phyloP scores from a whole-genome alignment of 2,888 invertebrate genomes.

The Macrophya alboannulata region DNA sequence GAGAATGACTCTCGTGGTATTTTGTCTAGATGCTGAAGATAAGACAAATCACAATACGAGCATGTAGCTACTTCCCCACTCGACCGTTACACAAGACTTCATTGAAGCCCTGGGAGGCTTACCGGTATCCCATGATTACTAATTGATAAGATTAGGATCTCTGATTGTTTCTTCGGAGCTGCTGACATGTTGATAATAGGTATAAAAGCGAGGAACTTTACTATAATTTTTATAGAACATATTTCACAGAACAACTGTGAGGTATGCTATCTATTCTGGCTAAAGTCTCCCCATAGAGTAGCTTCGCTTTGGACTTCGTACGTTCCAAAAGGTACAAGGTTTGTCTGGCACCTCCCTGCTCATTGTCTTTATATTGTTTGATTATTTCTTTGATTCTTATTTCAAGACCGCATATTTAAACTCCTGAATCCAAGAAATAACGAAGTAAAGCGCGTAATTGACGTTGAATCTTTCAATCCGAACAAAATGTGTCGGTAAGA shows the following conservation, averaged over 20 bases:
- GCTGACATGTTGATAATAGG: too few species aligned
- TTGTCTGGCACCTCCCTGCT: background rate
- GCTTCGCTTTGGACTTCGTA: background rate
- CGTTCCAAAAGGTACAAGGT: background rate
- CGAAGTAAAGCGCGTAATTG: too few species aligned
- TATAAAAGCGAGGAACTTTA: background rate
- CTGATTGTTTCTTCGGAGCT: background rate
- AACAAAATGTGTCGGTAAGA: background rate
- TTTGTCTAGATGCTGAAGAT: background rate
- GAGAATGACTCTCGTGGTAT: background rate
- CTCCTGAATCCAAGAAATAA: too few species aligned
- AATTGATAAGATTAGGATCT: background rate
- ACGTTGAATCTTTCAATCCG: too few species aligned
- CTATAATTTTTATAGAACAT: background rate
- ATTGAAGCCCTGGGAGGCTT: too few species aligned
- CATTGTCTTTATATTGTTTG: background rate
- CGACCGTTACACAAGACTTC: background rate
- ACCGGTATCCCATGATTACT: too few species aligned
- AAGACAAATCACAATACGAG: background rate
- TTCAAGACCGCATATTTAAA: too few species aligned
- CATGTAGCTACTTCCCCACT: background rate
- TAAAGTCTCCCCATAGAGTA: background rate
- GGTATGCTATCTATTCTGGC: background rate
- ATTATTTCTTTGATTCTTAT: background rate
- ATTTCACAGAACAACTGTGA: background rate